Base-by-base conservation (phyloP, 2,888 invertebrate species). In the Caenorhabditis sulstoni region DNA sequence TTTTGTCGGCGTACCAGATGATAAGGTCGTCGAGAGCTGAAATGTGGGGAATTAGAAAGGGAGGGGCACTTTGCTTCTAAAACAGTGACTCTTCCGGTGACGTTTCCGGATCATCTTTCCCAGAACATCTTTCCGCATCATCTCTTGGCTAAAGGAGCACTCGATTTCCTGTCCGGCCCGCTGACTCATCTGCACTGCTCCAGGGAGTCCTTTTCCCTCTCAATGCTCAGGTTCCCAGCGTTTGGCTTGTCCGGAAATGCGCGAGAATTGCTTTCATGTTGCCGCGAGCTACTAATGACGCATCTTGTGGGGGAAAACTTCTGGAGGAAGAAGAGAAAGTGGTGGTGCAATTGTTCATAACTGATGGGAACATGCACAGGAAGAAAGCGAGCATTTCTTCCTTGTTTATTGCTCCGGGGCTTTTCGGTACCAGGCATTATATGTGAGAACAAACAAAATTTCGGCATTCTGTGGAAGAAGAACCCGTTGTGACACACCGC, bases 281-380 rank as follows among this genome's bases (percentile, higher is more conserved):
- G 64, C 73, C 73, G 73, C 37, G 16, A 3, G 37, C 73, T 64
- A 73, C 64, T 73, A 73, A 73, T 73, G 64, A 57, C 57, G 64
- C 62, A 62, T 44, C 39, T 47, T 3, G 7, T 5, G 29, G 29
- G 29, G 29, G 29, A 29, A 29, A 29, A 29, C 29, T 29, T 3
- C 29, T 3, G 7, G 29, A 29, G 7, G 57, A 64, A 50, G 12
- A 68, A 39, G 44, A 44, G 22, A 50, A 58, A 45, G 53, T 57
- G 41, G 16, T 22, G 22, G 41, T 41, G 62, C 62, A 23, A 62
- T 55, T 57, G 55, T 58, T 44, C 64, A 73, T 73, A 73, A 73
- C 44, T 73, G 57, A 64, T 73, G 73, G 64, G 73, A 73, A 73
- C 57, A 14, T 57, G 64, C 50, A 57, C 64, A 73, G 73, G 64